Evolutionary conservation across 35 echinoderm and acorn worm species (phyloP).

Genomic region (Heliocidaris erythrogramma): DNA sequence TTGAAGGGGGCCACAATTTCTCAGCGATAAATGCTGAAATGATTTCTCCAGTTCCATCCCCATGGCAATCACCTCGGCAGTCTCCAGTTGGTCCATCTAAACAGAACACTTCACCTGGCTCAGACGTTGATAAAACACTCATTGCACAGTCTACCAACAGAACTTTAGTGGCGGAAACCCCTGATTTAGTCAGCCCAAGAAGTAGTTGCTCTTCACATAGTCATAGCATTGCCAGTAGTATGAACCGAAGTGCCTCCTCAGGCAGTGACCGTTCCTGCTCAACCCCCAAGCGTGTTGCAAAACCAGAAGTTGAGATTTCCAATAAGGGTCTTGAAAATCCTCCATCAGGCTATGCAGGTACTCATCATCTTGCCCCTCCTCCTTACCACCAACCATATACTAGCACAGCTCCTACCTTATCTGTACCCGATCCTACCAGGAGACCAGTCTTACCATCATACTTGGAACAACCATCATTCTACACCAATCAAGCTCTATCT

Average conservation of each 20-base stretch:
- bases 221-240: slow-evolving; percentile 3
- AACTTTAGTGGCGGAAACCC: slow-evolving; percentile 17
- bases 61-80: neutral
- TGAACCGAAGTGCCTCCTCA: neutral
- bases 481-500: slow-evolving; percentile 22
- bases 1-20: neutral
- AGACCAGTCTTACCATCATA: neutral
- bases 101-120: neutral
- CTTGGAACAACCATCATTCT: neutral
- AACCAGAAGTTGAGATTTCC: neutral
- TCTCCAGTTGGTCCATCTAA: neutral
- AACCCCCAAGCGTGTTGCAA: neutral
- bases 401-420: neutral
- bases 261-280: neutral
- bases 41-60: neutral
- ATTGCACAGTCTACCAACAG: neutral
- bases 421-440: neutral
- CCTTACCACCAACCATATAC: neutral
- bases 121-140: neutral
- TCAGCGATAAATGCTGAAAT: neutral
- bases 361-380: neutral
- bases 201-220: neutral
- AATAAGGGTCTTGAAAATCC: neutral
- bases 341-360: neutral
- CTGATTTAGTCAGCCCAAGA: neutral